Conservation (phyloP, 2,113 vertebrate genomes). For the Osmerus eperlanus region DNA sequence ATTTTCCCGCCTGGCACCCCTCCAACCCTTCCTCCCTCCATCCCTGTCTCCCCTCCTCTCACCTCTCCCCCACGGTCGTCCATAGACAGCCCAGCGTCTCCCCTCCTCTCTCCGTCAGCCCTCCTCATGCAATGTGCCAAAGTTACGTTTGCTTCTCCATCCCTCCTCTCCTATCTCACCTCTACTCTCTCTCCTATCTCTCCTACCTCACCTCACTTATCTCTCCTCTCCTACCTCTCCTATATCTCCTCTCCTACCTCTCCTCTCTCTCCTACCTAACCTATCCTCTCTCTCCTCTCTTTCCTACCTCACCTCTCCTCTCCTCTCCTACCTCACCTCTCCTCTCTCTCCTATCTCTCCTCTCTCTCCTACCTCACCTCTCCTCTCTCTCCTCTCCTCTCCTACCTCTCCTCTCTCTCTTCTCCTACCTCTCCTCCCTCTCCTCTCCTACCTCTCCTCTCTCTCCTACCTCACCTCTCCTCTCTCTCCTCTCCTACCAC, state of each 20-base stretch:
- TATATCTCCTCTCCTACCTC: neutral
- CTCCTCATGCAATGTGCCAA: slow-evolving; percentile 70
- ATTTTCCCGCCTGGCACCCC: slow-evolving; percentile 19
- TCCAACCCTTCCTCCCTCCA: neutral
- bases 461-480: neutral
- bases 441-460: neutral
- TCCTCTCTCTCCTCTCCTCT: neutral
- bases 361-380: neutral
- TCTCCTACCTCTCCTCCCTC: neutral
- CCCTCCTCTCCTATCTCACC: slow-evolving; percentile 28
- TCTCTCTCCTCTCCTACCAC: neutral
- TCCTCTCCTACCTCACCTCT: slow-evolving; percentile 1
- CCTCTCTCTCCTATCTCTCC: neutral
- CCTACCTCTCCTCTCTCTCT: neutral
- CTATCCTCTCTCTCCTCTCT: neutral
- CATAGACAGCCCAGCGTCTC: neutral
- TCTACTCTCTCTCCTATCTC: slow-evolving; percentile 2
- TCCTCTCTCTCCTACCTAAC: neutral
- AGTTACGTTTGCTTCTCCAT: slow-evolving; percentile 65
- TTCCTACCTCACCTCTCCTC: neutral
- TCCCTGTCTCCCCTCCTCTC: neutral
- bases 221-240: neutral
- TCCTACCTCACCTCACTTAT: neutral
- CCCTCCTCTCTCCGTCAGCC: slow-evolving; percentile 21
- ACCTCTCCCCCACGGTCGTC: neutral